Conservation (phyloP, 2,888 invertebrate genomes). For the Euplexia lucipara region DNA sequence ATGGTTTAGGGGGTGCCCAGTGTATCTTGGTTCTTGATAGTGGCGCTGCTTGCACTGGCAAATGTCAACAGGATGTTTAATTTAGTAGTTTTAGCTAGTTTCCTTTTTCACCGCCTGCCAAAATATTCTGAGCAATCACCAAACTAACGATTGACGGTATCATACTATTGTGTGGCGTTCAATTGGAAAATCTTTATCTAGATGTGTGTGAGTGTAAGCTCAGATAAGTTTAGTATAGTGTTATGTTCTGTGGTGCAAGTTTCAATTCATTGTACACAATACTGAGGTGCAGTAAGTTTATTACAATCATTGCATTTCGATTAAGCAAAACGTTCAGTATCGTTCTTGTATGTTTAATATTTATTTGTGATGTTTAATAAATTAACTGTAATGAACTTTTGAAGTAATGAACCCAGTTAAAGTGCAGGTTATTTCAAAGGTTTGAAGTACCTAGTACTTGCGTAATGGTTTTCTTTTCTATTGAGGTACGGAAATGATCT, state of each 20-base stretch:
- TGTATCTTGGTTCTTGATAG: conserved; percentile 40
- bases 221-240: conserved; percentile 22
- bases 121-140: conserved; percentile 23
- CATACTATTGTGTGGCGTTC: conserved; percentile 3
- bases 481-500: no score
- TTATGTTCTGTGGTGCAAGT: conserved; percentile 24
- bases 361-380: conserved; percentile 36
- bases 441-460: neutral
- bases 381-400: conserved; percentile 55
- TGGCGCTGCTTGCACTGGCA: conserved; percentile 25
- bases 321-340: conserved; percentile 39
- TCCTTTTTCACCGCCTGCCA: conserved; percentile 30
- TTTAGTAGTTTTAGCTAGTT: conserved; percentile 21
- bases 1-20: conserved; percentile 53
- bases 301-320: conserved; percentile 29
- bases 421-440: conserved; percentile 28
- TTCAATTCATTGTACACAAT: conserved; percentile 37
- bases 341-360: conserved; percentile 33
- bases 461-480: no score
- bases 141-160: conserved; percentile 31
- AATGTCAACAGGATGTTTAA: conserved; percentile 32
- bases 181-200: conserved; percentile 9
- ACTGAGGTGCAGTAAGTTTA: conserved; percentile 28
- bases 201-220: neutral
- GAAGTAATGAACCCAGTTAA: conserved; percentile 3